Evolutionary conservation across 2,797 vertebrate species (phyloP), one percentile per base, ranked within the genome.

Genomic region (Lindbergichthys nudifrons): DNA sequence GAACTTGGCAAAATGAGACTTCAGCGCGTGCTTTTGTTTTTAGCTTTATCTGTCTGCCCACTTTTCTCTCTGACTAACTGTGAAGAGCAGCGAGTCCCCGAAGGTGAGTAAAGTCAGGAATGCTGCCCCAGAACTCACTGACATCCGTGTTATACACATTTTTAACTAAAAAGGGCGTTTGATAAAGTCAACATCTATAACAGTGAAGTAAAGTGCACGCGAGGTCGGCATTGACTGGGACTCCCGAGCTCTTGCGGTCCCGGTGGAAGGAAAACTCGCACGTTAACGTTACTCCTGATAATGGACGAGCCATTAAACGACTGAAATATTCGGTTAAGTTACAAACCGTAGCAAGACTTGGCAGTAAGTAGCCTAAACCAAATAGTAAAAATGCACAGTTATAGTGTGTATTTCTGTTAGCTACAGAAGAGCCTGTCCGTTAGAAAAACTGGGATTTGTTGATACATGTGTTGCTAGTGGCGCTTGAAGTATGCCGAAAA

Each of bases 21-120:
- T 10, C 13, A 6, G 1, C 9, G 13, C 2, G 23, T 68, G 0
- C 21, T 81, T 0, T 23, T 82, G 42, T 48, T 86, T 10, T 19
- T 70, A 1, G 79, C 60, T n/a, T 0, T 87, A n/a, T 58, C 69
- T 1, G 5, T 84, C 11, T 69, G 77, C 4, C 48, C 47, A 0
- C 65, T 84, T 16, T 60, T 83, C 39, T 16, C 56, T 3, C 57
- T 57, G 56, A 45, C 76, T 1, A 39, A 7, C 67, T 81, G 92
- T 11, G 87, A 88, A 2, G 73, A 91, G 52, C 75, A 73, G 79
- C 85, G 60, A 12, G 45, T 85, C 61, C 80, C 87, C 2, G 82
- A 92, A 75, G 94, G 94, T 95, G 84, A 87, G 87, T 14, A 95
- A 84, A 87, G 87, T 14, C 3, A 5, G 30, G 39, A 63, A 47